Evolutionary conservation across 2,888 invertebrate species (phyloP).

Genomic region (Drosophila melanosoma): DNA sequence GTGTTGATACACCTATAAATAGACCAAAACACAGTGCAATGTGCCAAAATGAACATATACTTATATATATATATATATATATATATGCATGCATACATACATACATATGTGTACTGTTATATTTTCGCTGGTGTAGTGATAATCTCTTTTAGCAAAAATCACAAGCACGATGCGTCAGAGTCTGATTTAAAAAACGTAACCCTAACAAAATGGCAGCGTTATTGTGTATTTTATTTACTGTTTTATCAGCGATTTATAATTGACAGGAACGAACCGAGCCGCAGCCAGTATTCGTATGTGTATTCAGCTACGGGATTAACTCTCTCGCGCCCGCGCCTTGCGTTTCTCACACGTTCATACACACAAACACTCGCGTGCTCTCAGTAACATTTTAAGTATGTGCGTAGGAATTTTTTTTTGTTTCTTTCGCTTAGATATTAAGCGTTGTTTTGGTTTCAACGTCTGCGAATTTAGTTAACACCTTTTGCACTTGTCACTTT

Average conservation of each 20-base stretch:
- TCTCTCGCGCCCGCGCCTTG: constrained; percentile 56
- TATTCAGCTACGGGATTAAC: constrained; percentile 41
- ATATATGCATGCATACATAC: background rate
- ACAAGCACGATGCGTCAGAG: constrained; percentile 57
- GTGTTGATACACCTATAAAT: constrained; percentile 58
- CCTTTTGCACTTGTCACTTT: constrained; percentile 42
- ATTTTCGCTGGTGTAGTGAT: background rate
- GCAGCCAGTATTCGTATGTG: background rate
- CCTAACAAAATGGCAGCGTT: constrained; percentile 19
- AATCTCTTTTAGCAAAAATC: constrained; percentile 35
- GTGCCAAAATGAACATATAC: constrained; percentile 62
- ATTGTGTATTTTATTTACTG: constrained; percentile 35
- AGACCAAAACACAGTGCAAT: constrained; percentile 67
- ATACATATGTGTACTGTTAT: constrained; percentile 7
- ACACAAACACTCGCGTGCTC: constrained; percentile 9
- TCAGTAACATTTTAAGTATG: constrained; percentile 7
- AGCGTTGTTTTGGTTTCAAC: constrained; percentile 34
- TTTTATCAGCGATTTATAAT: constrained; percentile 28
- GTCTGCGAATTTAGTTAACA: constrained; percentile 20
- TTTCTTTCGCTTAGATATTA: constrained; percentile 62
- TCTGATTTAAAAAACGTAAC: constrained; percentile 34
- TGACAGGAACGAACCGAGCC: constrained; percentile 22
- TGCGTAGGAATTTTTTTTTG: constrained; percentile 51
- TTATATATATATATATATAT: background rate
- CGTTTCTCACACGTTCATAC: constrained; percentile 4